These are phyloP conservation scores for Cryptomyrus ogoouensis DNA, from an alignment of 2,113 vertebrate species.

Conservation along the genomic window DNA sequence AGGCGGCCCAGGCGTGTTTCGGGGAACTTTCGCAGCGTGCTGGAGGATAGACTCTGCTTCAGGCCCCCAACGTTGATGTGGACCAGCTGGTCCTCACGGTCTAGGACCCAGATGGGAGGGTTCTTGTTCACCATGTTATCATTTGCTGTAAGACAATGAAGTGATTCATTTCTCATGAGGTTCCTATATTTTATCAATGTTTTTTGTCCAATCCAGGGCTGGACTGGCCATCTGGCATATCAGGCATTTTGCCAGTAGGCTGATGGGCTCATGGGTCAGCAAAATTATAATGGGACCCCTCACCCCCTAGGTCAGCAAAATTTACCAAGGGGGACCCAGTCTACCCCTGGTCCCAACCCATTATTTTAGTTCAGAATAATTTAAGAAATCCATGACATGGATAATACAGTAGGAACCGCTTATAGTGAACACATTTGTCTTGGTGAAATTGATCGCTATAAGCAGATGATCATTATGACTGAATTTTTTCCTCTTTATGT, in stretches of 20 bases:
- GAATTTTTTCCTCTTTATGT: no score
- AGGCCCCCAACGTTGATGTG: constrained; percentile 90
- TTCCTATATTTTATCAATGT: neutral
- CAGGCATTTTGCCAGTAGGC: neutral
- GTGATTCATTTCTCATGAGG: neutral
- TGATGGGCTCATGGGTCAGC: neutral
- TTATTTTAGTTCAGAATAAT: neutral
- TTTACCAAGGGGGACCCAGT: neutral
- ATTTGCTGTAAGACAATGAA: constrained; percentile 15
- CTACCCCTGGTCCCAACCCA: neutral
- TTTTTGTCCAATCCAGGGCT: neutral
- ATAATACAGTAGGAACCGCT: neutral
- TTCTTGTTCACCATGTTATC: constrained; percentile 74
- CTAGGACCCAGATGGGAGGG: constrained; percentile 60
- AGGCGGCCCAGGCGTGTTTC: constrained; percentile 89
- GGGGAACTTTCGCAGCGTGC: constrained; percentile 79
- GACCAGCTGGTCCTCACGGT: constrained; percentile 70
- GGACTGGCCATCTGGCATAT: neutral
- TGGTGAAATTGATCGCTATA: no score
- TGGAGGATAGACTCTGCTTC: constrained; percentile 76
- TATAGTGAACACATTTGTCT: no score
- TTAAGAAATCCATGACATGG: neutral
- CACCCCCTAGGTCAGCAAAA: neutral
- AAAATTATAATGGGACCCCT: neutral
- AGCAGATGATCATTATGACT: no score